Evolutionary conservation across 2,888 invertebrate genomes (phyloP).

Genomic region (Nephrotoma guestfalica): DNA sequence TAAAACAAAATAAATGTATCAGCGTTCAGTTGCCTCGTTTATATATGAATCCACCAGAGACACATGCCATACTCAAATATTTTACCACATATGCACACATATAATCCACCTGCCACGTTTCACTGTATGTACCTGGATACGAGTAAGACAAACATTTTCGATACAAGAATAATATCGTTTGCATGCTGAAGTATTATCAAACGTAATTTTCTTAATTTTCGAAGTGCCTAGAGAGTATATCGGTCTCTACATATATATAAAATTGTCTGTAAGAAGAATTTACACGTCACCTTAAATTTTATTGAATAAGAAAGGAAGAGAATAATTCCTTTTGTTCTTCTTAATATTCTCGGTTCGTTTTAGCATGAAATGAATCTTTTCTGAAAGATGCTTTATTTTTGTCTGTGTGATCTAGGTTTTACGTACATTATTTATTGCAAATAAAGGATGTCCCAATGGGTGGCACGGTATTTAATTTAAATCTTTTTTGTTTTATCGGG

Average conservation of each 20-base stretch:
- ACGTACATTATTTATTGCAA: background rate
- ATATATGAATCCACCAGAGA: background rate
- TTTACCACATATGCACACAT: background rate
- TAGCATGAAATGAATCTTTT: background rate
- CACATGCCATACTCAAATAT: background rate
- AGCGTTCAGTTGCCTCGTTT: background rate
- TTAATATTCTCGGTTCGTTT: background rate
- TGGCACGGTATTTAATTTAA: too few species aligned
- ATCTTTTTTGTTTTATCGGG: too few species aligned
- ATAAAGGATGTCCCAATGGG: too few species aligned
- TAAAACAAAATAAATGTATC: background rate
- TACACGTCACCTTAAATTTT: background rate
- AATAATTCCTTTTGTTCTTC: background rate
- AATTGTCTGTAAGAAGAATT: background rate
- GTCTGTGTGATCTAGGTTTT: background rate
- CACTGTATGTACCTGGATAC: background rate
- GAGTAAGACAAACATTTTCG: background rate
- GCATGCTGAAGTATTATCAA: background rate
- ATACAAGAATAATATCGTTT: background rate
- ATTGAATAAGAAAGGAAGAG: background rate
- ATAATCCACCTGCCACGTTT: background rate
- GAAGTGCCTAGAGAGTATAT: background rate
- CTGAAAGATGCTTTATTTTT: background rate
- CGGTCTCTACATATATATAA: background rate
- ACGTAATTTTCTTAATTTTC: background rate